phyloP scores from a whole-genome alignment of 2,113 vertebrate species.

The Potamarius usumacintae region DNA sequence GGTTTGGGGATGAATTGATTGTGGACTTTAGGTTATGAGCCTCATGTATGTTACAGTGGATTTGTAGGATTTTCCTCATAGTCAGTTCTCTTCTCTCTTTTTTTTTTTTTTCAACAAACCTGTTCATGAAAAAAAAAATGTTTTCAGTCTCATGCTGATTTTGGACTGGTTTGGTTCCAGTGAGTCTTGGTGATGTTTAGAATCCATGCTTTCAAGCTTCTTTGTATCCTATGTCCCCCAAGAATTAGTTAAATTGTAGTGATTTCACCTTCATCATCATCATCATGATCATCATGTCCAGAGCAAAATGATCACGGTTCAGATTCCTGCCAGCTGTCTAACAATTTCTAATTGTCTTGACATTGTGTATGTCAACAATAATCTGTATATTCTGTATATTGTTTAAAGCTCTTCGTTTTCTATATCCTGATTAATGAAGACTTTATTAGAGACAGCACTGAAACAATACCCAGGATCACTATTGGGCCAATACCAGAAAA shows the following conservation, averaged over 20 bases:
- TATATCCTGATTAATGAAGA: neutral
- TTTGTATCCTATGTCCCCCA: neutral
- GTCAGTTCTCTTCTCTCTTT: neutral
- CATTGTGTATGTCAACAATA: neutral
- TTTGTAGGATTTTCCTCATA: neutral
- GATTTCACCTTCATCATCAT: neutral
- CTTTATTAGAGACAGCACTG: neutral
- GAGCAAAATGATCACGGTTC: neutral
- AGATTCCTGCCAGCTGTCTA: neutral
- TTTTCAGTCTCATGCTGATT: too few species aligned
- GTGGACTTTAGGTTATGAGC: neutral
- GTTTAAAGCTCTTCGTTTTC: neutral
- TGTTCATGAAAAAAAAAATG: neutral
- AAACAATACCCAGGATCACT: neutral
- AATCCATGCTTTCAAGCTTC: neutral
- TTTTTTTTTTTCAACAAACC: neutral
- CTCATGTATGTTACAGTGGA: neutral
- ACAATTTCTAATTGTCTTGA: too few species aligned
- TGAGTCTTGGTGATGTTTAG: neutral
- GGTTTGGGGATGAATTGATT: neutral
- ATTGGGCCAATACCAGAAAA: neutral
- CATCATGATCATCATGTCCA: neutral
- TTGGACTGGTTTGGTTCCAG: neutral
- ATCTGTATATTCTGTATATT: neutral
- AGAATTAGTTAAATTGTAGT: neutral